These are phyloP conservation scores for Drosophila colorata DNA, from an alignment of 2,888 invertebrate species.

Conservation along the genomic window DNA sequence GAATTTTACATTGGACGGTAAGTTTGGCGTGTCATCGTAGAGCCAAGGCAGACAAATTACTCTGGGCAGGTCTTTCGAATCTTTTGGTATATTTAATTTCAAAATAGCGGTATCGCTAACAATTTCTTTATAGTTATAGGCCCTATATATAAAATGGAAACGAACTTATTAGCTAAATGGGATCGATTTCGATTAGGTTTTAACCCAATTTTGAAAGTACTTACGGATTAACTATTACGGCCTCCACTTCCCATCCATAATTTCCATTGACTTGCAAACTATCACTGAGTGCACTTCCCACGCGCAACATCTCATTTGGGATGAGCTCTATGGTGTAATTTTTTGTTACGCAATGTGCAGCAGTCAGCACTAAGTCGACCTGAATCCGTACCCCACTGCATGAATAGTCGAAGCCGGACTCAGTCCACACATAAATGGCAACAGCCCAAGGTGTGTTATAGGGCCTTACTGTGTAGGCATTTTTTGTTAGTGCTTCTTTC, in stretches of 20 bases:
- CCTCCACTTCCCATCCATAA: not conserved
- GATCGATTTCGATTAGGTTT: too few relatives aligned
- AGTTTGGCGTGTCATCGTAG: not conserved
- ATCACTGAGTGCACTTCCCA: not conserved
- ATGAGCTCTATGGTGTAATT: too few relatives aligned
- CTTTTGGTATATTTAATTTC: not conserved
- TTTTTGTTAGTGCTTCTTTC: fast-evolving
- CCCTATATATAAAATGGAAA: too few relatives aligned
- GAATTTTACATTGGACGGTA: too few relatives aligned
- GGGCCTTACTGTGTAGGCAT: too few relatives aligned
- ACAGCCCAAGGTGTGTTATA: not conserved
- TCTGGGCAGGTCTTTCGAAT: too few relatives aligned
- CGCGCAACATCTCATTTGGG: not conserved
- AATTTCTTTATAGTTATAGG: too few relatives aligned
- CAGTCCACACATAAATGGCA: not conserved
- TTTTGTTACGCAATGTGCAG: conserved; percentile 40
- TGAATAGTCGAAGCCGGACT: fast-evolving
- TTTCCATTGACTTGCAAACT: fast-evolving
- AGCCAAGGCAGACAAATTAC: conserved; percentile 27
- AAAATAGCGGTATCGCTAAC: not conserved
- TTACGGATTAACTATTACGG: not conserved
- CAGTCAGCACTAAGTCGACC: conserved; percentile 32
- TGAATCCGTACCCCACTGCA: conserved; percentile 31
- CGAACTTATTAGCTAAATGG: too few relatives aligned
- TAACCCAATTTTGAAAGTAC: not conserved